Evolutionary conservation across 23 tunicate species (phyloP).

Genomic region (Halocynthia roretzi): DNA sequence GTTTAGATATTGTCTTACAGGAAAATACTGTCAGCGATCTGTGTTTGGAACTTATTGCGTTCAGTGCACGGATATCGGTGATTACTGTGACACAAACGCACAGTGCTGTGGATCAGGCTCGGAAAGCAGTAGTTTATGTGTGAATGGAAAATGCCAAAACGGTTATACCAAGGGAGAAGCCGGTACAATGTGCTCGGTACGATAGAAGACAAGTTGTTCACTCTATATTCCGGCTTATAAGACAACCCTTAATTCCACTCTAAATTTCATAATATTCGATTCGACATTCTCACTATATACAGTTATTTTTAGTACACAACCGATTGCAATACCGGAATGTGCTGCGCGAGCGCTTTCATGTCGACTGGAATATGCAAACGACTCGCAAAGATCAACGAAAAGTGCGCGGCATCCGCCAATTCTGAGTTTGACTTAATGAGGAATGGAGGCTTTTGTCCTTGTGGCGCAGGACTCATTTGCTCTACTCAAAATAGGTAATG

Average conservation of each 20-base stretch:
- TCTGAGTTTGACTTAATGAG: background rate
- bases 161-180: constrained; percentile 12
- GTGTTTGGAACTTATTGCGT: too few species aligned
- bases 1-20: too few species aligned
- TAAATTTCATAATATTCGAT: too few species aligned
- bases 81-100: constrained; percentile 1
- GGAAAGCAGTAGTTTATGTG: background rate
- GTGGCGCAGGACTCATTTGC: constrained; percentile 6
- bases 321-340: constrained; percentile 8
- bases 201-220: background rate
- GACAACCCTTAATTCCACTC: too few species aligned
- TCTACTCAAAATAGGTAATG: background rate
- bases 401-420: background rate
- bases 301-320: too few species aligned
- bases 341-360: constrained; percentile 12
- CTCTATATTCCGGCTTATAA: background rate
- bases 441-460: constrained; percentile 10
- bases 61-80: background rate
- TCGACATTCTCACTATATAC: too few species aligned
- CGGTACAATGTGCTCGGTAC: constrained; percentile 19
- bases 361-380: background rate
- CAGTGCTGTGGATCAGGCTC: constrained; percentile 18
- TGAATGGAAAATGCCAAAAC: constrained; percentile 7
- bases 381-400: constrained; percentile 11
- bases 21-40: too few species aligned